Conservation (phyloP, 2,797 vertebrate species). For the Pelobates cultripes region DNA sequence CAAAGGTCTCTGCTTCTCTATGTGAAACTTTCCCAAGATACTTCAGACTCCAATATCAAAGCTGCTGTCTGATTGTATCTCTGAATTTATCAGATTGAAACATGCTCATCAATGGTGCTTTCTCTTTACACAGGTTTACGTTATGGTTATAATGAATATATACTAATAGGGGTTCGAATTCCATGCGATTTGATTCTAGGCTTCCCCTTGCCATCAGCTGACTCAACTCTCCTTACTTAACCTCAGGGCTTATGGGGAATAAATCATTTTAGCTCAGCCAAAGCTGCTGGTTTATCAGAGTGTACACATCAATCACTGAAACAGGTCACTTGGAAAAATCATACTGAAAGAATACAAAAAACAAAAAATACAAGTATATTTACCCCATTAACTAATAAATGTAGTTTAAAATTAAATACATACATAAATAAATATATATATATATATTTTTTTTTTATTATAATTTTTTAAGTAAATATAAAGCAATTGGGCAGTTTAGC, state of each 20-base stretch:
- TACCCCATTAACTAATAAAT: no score
- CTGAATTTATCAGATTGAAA: not conserved
- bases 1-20: not conserved
- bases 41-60: no score
- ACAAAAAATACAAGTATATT: no score
- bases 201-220: not conserved
- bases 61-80: not conserved
- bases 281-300: not conserved
- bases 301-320: not conserved
- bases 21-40: not conserved
- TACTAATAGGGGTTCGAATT: not conserved
- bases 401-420: no score
- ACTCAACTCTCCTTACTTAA: not conserved
- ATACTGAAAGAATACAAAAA: not conserved
- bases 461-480: no score
- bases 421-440: no score
- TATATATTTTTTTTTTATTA: no score
- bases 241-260: not conserved
- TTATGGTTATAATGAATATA: not conserved
- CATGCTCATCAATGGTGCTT: not conserved
- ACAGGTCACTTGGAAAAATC: not conserved
- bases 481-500: no score
- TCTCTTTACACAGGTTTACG: not conserved
- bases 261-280: not conserved
- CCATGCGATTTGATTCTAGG: not conserved